Evolutionary conservation across 2,797 vertebrate genomes (phyloP).

Genomic region (Hirundo rustica): DNA sequence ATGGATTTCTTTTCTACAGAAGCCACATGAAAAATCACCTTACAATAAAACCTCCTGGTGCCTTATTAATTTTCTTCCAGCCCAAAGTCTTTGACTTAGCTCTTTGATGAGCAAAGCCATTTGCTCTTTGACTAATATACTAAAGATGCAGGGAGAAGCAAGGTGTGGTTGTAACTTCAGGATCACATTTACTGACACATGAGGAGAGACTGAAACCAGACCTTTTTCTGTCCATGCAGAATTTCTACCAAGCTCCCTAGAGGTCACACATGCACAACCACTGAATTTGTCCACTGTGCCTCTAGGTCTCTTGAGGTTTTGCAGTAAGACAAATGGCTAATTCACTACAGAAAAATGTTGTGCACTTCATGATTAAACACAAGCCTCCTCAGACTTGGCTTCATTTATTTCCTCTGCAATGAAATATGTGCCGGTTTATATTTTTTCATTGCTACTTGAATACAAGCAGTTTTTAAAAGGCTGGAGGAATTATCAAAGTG

Average conservation of each 20-base stretch:
- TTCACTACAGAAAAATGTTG: conserved; percentile 62
- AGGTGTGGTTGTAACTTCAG: neutral
- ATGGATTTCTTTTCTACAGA: neutral
- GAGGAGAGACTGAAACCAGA: neutral
- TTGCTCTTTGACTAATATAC: neutral
- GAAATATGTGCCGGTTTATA: conserved; percentile 71
- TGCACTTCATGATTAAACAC: conserved; percentile 72
- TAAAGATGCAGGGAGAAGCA: neutral
- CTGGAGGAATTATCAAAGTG: conserved; percentile 40
- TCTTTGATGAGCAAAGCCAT: neutral
- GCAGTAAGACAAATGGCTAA: conserved; percentile 71
- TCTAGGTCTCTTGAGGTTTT: conserved; percentile 1
- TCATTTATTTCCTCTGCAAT: conserved; percentile 69
- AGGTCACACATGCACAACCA: neutral
- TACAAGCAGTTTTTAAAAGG: conserved; percentile 66
- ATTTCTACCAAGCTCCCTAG: conserved; percentile 7
- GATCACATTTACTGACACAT: neutral
- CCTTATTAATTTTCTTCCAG: neutral
- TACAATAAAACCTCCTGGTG: neutral
- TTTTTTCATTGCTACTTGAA: conserved; percentile 72
- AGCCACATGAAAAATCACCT: conserved; percentile 13
- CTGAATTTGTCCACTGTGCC: conserved; percentile 17
- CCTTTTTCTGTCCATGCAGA: neutral
- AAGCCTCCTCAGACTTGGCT: conserved; percentile 25
- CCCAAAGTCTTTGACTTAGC: neutral